phyloP scores from a whole-genome alignment of 2,888 invertebrate genomes.

The Hemicrepidius hirtus region DNA sequence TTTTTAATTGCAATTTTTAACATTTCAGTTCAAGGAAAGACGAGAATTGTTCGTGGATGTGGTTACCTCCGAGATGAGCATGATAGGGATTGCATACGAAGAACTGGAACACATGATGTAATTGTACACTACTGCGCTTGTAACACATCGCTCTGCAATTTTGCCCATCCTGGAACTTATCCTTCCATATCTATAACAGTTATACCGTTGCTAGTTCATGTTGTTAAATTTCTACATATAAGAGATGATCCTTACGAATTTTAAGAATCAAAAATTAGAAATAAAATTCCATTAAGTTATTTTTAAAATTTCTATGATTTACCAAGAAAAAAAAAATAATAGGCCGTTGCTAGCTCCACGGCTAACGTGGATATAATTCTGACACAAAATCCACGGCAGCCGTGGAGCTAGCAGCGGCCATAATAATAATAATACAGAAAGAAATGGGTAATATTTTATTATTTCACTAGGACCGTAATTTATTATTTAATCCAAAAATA shows the following conservation, averaged over 20 bases:
- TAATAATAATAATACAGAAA: background rate
- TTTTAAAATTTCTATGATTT: too few relatives aligned
- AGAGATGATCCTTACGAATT: slow-evolving; percentile 1
- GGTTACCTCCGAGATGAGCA: slow-evolving; percentile 83
- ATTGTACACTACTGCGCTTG: slow-evolving; percentile 87
- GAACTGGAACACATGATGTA: slow-evolving; percentile 85
- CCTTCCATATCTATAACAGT: slow-evolving; percentile 47
- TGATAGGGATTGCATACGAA: slow-evolving; percentile 78
- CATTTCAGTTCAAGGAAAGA: slow-evolving; percentile 81
- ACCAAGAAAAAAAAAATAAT: too few relatives aligned
- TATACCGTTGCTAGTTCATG: slow-evolving; percentile 29
- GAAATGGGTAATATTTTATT: background rate
- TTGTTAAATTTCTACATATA: slow-evolving; percentile 38
- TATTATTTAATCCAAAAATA: background rate
- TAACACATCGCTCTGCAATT: slow-evolving; percentile 85
- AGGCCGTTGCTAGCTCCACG: too few relatives aligned
- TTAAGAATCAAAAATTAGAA: slow-evolving; percentile 12
- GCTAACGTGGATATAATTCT: too few relatives aligned
- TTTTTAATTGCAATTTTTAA: too few relatives aligned
- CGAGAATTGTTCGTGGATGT: slow-evolving; percentile 86
- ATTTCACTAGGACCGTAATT: too few relatives aligned
- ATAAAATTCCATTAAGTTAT: background rate
- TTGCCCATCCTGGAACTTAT: slow-evolving; percentile 66
- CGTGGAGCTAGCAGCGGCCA: too few relatives aligned
- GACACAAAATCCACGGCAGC: too few relatives aligned